A percentile compares a stretch with the other conserved stretches of the same genome.
phyloP scores from a whole-genome alignment of 2,888 invertebrate species.

The Pristionchus japonicus region DNA sequence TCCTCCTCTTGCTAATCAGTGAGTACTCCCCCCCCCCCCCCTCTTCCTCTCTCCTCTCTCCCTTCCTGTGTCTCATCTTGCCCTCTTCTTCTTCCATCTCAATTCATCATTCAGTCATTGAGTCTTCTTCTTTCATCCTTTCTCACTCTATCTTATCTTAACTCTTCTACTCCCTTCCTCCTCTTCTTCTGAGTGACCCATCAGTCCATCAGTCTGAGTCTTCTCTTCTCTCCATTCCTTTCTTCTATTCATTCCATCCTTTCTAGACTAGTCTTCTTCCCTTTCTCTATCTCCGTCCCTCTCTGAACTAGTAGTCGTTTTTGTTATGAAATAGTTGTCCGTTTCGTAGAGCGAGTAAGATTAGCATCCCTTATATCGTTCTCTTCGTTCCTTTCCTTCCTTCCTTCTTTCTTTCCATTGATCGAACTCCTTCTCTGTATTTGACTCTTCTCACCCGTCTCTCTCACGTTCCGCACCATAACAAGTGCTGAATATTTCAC shows the following conservation, averaged over 20 bases:
- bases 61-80: background rate
- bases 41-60: background rate
- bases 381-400: slow-evolving; percentile 5
- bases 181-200: background rate
- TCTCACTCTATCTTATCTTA: slow-evolving; percentile 9
- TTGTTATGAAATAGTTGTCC: background rate
- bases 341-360: background rate
- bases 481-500: background rate
- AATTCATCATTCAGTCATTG: slow-evolving; percentile 30
- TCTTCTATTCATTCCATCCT: background rate
- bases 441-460: background rate
- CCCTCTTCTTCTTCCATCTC: background rate
- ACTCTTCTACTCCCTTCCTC: too few species aligned
- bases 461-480: background rate
- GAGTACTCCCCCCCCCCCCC: slow-evolving; percentile 2
- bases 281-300: slow-evolving; percentile 14
- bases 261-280: background rate
- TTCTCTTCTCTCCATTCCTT: background rate
- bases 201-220: background rate
- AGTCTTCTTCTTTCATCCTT: slow-evolving; percentile 38
- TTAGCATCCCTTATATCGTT: background rate
- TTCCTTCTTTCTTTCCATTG: background rate
- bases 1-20: background rate
- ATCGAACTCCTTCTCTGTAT: background rate
- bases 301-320: background rate